Base-by-base conservation (phyloP, 2,797 vertebrate species). In the Poeciliopsis infans region DNA sequence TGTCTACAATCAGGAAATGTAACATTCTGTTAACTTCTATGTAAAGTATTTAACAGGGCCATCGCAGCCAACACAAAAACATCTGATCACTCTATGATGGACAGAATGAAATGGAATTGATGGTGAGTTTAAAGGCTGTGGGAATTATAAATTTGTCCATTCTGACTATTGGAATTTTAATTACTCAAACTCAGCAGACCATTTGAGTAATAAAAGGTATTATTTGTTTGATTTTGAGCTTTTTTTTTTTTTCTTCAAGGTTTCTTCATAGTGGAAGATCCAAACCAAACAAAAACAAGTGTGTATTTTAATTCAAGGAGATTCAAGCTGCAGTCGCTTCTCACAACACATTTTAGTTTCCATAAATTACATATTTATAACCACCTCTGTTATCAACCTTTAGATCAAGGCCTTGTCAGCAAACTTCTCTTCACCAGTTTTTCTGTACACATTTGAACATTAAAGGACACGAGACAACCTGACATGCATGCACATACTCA, bases 361-460 rank as follows among this genome's bases (percentile, higher is more conserved):
- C 89, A 86, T 86, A 78, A 86, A 87, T 90, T 46, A 82, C 74
- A 83, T 83, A 43, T 61, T 85, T 46, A 86, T 81, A 71, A 83
- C 82, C 57, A 45, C 68, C 70, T 43, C 81, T 74, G 75, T 23
- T 18, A 85, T 91, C 87, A 0, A 87, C 88, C 85, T 89, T 88
- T 81, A 75, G 36, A 77, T 92, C 84, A 85, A 92, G 91, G 88
- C 87, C 85, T 91, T 79, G 90, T 92, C 90, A 86, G 83, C 82
- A 79, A 86, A 84, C 79, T 33, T 47, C 73, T 89, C 80, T 88
- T 83, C 73, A 87, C 79, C 83, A 79, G 90, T 88, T 73, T 81
- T 85, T 87, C 76, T 84, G 74, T 75, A 87, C 77, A 86, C 74
- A 75, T 84, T 82, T 86, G 41, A 87, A 89, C 87, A 84, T 77